Conservation (phyloP, 2,797 vertebrate species). For the Ceryle rudis region DNA sequence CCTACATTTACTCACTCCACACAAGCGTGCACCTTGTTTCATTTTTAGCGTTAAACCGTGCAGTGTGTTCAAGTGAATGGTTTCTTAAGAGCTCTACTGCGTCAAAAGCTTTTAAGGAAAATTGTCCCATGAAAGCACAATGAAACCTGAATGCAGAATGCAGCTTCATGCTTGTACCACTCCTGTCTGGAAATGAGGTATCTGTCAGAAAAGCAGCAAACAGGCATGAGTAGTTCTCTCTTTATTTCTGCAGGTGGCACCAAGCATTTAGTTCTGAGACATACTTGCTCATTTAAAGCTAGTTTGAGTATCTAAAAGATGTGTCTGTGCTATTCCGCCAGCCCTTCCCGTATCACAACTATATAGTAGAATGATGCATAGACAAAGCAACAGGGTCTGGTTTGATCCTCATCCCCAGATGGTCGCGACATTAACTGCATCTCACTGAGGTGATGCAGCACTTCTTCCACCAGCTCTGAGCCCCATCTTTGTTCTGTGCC, state of each 20-base stretch:
- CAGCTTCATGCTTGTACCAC: neutral
- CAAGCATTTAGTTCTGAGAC: neutral
- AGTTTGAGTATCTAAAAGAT: neutral
- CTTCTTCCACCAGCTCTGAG: neutral
- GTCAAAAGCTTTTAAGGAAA: neutral
- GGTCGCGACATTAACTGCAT: neutral
- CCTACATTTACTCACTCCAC: neutral
- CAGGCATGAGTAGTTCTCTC: neutral
- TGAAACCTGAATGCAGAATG: neutral
- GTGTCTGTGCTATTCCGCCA: neutral
- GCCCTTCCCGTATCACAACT: neutral
- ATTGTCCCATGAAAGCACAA: neutral
- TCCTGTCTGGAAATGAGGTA: neutral
- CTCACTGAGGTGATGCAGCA: neutral
- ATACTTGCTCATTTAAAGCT: neutral
- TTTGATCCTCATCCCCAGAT: neutral
- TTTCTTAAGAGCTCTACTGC: neutral
- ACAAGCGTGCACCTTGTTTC: neutral
- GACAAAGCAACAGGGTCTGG: neutral
- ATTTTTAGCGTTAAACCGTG: neutral
- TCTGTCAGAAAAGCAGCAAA: neutral
- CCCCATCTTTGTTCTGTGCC: neutral
- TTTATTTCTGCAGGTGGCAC: slow-evolving; percentile 51
- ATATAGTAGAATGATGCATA: neutral
- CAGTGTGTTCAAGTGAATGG: neutral